Percentiles rank a stretch among this genome's conserved stretches.
Evolutionary conservation across 1,140 invertebrate genomes (phyloP).

Genomic region (Drosophila pandora): DNA sequence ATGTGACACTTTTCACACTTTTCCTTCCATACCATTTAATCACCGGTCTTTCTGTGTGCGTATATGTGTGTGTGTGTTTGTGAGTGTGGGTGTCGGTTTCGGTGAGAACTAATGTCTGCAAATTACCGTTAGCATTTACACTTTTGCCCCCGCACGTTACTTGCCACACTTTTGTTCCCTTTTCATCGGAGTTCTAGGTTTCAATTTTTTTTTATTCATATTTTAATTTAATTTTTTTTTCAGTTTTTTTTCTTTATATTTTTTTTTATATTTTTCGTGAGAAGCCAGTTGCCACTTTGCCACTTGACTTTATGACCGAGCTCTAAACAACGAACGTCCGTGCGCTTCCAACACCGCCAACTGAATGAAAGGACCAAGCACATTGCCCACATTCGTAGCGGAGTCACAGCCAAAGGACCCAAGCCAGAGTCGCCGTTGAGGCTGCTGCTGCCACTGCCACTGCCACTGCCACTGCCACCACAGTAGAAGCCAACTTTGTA

Average conservation of each 20-base stretch:
- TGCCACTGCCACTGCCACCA: slow-evolving; percentile 24
- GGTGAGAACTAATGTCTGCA: slow-evolving; percentile 68
- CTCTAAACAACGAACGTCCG: slow-evolving; percentile 70
- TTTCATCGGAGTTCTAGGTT: slow-evolving; percentile 26
- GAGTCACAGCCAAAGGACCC: slow-evolving; percentile 26
- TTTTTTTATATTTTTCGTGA: slow-evolving; percentile 33
- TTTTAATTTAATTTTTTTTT: slow-evolving; percentile 48
- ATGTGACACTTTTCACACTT: slow-evolving; percentile 53
- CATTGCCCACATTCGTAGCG: slow-evolving; percentile 23
- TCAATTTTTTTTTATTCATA: slow-evolving; percentile 33
- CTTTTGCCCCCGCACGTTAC: slow-evolving; percentile 35
- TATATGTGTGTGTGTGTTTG: slow-evolving; percentile 30
- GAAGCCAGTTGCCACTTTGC: slow-evolving; percentile 21
- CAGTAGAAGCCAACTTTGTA: slow-evolving; percentile 32
- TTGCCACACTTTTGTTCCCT: slow-evolving; percentile 1
- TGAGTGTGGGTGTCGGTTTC: slow-evolving; percentile 33
- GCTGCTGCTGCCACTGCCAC: slow-evolving; percentile 41
- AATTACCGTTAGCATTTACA: slow-evolving; percentile 67
- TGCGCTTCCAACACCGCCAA: slow-evolving; percentile 68
- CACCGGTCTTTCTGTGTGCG: slow-evolving; percentile 28
- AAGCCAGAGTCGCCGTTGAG: slow-evolving; percentile 54
- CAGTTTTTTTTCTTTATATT: slow-evolving; percentile 32
- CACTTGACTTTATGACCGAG: slow-evolving; percentile 55
- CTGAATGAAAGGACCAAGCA: slow-evolving; percentile 71
- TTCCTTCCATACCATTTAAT: slow-evolving; percentile 51